Evolutionary conservation across 2,888 invertebrate genomes (phyloP).

Genomic region (Heliconius ismenius): DNA sequence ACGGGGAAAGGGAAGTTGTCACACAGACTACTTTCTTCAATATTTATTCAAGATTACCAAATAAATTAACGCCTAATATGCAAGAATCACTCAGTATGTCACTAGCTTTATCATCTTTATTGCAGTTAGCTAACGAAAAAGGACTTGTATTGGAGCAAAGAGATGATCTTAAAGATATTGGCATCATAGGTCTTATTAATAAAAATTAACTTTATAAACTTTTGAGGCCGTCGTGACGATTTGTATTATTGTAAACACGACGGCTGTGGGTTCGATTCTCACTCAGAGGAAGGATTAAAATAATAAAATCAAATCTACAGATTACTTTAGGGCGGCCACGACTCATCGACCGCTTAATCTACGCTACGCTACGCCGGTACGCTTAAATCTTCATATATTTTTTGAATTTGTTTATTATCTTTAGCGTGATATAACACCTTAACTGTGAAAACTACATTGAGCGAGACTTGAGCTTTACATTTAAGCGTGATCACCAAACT

Average conservation of each 20-base stretch:
- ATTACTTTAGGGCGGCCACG: too few relatives aligned
- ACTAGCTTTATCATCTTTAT: constrained; percentile 89
- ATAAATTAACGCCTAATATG: constrained; percentile 82
- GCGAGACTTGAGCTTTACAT: too few relatives aligned
- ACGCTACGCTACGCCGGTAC: too few relatives aligned
- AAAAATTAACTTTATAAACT: constrained; percentile 42
- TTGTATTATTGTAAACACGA: too few relatives aligned
- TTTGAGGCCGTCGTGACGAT: too few relatives aligned
- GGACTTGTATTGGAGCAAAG: constrained; percentile 80
- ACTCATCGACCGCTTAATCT: too few relatives aligned
- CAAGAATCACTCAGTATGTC: constrained; percentile 88
- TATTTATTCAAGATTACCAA: constrained; percentile 82
- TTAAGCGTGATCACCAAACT: too few relatives aligned
- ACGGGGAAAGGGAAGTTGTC: constrained; percentile 63
- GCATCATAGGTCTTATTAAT: constrained; percentile 68
- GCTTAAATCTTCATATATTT: too few relatives aligned
- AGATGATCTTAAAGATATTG: constrained; percentile 79
- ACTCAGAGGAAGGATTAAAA: background rate
- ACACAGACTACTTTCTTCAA: constrained; percentile 78
- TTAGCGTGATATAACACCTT: too few relatives aligned
- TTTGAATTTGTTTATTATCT: too few relatives aligned
- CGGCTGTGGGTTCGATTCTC: background rate
- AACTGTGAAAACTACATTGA: too few relatives aligned
- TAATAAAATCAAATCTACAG: too few relatives aligned
- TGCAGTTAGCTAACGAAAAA: constrained; percentile 93